Percentiles rank a stretch among this genome's conserved stretches.
phyloP scores from a whole-genome alignment of 2,888 invertebrate species.

The Tachystola acroxantha region DNA sequence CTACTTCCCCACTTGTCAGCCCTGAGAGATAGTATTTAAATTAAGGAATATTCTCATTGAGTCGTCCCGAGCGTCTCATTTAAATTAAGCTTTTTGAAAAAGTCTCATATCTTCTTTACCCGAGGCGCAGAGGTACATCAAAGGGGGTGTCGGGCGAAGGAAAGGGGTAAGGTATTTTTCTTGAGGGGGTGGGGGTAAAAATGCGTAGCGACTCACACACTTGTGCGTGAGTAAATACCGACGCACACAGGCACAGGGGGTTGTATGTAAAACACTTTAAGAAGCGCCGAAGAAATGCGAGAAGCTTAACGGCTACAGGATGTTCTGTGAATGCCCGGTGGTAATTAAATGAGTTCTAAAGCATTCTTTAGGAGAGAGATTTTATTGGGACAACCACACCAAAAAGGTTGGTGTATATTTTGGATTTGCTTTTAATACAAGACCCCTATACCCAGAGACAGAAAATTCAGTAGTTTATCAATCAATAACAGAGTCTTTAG shows the following conservation, averaged over 20 bases:
- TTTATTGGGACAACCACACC: too few relatives aligned
- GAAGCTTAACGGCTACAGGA: constrained; percentile 68
- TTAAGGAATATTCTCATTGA: constrained; percentile 74
- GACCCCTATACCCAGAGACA: too few relatives aligned
- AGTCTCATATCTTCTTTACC: constrained; percentile 77
- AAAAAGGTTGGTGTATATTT: too few relatives aligned
- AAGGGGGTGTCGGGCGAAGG: constrained; percentile 48
- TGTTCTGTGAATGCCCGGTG: constrained; percentile 26
- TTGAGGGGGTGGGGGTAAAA: constrained; percentile 65
- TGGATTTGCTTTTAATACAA: too few relatives aligned
- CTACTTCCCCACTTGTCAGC: constrained; percentile 35
- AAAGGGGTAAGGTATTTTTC: constrained; percentile 66
- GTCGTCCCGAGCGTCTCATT: constrained; percentile 67
- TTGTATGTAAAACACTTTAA: constrained; percentile 78
- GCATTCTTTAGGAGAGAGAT: too few relatives aligned
- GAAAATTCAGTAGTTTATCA: too few relatives aligned
- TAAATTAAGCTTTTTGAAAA: constrained; percentile 78
- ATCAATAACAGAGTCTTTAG: too few relatives aligned
- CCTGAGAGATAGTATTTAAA: constrained; percentile 71
- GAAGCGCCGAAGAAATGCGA: constrained; percentile 78
- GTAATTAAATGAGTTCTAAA: constrained; percentile 2
- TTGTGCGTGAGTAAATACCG: constrained; percentile 70
- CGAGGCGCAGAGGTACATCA: constrained; percentile 70
- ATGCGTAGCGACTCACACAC: constrained; percentile 73
- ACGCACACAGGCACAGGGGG: constrained; percentile 58